Percentiles rank a stretch among this genome's conserved stretches.
Conservation (phyloP, 1,140 invertebrate species). For the Hyphantria cunea region DNA sequence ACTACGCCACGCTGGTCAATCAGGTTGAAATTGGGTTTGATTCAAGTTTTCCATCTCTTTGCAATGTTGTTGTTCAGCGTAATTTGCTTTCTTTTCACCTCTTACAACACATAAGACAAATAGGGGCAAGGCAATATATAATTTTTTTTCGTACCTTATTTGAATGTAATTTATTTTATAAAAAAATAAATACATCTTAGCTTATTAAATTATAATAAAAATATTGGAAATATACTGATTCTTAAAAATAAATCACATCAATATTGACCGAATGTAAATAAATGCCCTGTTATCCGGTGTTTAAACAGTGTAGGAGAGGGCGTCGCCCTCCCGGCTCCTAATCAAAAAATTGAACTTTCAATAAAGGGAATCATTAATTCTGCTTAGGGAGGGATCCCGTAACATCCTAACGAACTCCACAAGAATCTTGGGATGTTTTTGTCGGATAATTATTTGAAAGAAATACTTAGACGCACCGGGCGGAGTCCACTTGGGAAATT, state of each 20-base stretch:
- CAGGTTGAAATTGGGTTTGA: too few species aligned
- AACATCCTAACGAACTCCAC: constrained; percentile 75
- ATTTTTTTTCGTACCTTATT: too few species aligned
- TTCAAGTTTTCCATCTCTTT: too few species aligned
- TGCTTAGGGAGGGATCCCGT: constrained; percentile 70
- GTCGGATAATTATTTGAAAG: constrained; percentile 78
- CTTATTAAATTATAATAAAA: too few species aligned
- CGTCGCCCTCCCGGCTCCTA: constrained; percentile 58
- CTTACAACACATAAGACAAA: too few species aligned
- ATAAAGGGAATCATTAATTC: constrained; percentile 80
- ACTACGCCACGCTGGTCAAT: too few species aligned
- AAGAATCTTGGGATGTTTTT: constrained; percentile 76
- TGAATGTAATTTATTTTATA: too few species aligned
- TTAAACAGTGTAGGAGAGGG: constrained; percentile 64
- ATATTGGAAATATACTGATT: constrained; percentile 19
- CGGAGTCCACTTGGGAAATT: constrained; percentile 46
- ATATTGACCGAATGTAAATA: constrained; percentile 77
- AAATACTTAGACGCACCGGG: constrained; percentile 55
- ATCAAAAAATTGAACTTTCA: constrained; percentile 81
- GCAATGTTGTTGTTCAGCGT: too few species aligned
- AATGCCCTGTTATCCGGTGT: constrained; percentile 76
- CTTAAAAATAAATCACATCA: constrained; percentile 60
- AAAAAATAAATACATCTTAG: too few species aligned
- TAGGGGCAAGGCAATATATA: too few species aligned
- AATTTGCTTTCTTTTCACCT: too few species aligned